Evolutionary conservation across 2,888 invertebrate species (phyloP), one percentile per base, ranked within the genome.

Genomic region (Eristalis tenax): DNA sequence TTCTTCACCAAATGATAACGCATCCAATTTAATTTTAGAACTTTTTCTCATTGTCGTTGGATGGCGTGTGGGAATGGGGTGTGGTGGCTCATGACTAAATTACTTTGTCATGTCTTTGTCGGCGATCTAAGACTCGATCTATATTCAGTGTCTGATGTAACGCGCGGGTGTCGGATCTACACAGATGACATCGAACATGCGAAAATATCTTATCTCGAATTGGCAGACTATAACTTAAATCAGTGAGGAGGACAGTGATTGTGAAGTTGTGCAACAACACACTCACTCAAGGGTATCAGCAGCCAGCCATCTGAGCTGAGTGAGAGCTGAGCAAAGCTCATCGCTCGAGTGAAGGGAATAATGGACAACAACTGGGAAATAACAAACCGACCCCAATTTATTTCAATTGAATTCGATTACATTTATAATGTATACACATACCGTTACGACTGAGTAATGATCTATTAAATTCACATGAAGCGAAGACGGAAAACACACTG

Each of bases 401-500:
- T 65, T 82, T 82, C 82, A 86, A 86, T 82, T 82, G 65, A 82
- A 82, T 70, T 86, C 85, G 82, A 78, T 82, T 74, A 61, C 77
- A 70, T 73, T 83, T 79, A 43, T 74, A 75, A 40, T 69, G 64
- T 35, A 68, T 23, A 68, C 70, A 73, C 63, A 68, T 15, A 57
- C 61, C 28, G 66, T 68, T 71, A 66, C 56, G 35, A 69, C 61
- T 84, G 84, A 84, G 84, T 80, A 84, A 84, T 84, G 84, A 76
- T 80, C 75, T 84, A 66, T 84, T 80, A 66, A 80, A 75, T 65
- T 70, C 65, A 40, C 57, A 83, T 10, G 43, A 59, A 70, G 59
- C 50, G 50, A 18, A 66, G 66, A 70, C 43, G 64, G 64, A 32
- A 66, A 26, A 66, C 57, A 65, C n/a, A 66, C 56, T 23, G n/a